Evolutionary conservation across 2,113 vertebrate species (phyloP), one percentile per base, ranked within the genome.

Genomic region (Gobius niger): DNA sequence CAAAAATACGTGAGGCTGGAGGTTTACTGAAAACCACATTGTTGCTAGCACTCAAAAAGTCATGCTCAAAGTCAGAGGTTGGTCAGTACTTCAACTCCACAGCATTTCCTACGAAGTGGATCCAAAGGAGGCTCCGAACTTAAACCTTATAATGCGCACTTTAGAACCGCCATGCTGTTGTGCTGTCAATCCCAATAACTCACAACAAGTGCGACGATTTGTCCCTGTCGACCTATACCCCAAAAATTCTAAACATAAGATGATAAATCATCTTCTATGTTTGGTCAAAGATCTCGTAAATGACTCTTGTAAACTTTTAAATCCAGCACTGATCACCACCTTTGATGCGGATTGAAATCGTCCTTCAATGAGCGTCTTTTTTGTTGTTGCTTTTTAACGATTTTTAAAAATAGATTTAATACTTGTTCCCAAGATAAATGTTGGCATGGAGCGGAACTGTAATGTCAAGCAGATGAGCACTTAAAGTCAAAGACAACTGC

Each of bases 1-100:
- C 90, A 92, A 83, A 24, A 82, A 7, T 62, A 74, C 70, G 65
- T 49, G 46, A 77, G 80, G 67, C 71, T 59, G 56, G 72, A 61
- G 63, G 77, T 88, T 87, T 73, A 76, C 64, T 67, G 54, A 72
- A 85, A 89, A 78, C 76, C 83, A 69, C 85, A 87, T 65, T 54
- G 62, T 84, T 84, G 80, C 87, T 82, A 80, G 75, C 76, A 84
- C 81, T 77, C 57, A 71, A 72, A 73, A 65, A 77, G 68, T 81
- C 77, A 66, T 0, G 2, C 46, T 68, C 59, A 75, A 40, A n/a
- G 59, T 34, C 24, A 34, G 24, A 34, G 24, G 24, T 34, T 34
- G 24, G 24, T 34, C 24, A 34, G 24, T 34, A 34, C 24, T 34
- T 34, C 24, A 34, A 4, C 24, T 24, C 24, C 3, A 24, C 24